These are phyloP conservation scores for Drosophila testacea DNA, from an alignment of 2,888 invertebrate genomes.

Conservation along the genomic window DNA sequence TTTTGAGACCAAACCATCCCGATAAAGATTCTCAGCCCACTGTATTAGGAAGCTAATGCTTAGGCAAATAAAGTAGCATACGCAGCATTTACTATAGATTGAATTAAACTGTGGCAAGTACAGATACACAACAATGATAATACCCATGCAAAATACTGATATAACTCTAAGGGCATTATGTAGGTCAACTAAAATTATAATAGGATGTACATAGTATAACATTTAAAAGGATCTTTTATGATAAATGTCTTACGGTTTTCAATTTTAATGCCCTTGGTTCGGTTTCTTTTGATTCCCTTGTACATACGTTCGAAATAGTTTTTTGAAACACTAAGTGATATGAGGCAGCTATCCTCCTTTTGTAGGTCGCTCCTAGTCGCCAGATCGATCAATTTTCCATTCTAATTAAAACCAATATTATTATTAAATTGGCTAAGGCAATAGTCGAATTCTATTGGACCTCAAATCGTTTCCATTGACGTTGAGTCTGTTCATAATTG, in stretches of 20 bases:
- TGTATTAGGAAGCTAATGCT: conserved; percentile 4
- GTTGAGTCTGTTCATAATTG: neutral
- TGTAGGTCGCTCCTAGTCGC: accelerated
- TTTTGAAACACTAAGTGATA: neutral
- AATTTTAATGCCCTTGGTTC: neutral
- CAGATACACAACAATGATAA: conserved; percentile 86
- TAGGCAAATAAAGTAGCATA: conserved; percentile 20
- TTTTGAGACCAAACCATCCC: accelerated
- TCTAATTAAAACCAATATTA: conserved; percentile 1
- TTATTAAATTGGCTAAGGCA: neutral
- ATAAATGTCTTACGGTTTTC: conserved; percentile 1
- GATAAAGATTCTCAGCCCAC: neutral
- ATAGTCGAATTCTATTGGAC: neutral
- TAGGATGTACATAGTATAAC: neutral
- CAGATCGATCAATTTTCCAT: neutral
- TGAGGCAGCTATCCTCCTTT: conserved; percentile 14
- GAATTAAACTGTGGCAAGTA: conserved; percentile 16
- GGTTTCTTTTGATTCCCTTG: too few relatives aligned
- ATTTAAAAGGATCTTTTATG: neutral
- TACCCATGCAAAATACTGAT: conserved; percentile 89
- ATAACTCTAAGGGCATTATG: conserved; percentile 70
- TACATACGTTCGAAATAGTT: neutral
- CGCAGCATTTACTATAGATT: conserved; percentile 5
- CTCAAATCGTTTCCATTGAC: conserved; percentile 39
- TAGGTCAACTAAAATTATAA: conserved; percentile 87